Evolutionary conservation across 1,140 invertebrate species (phyloP).

Genomic region (Drosophila bifasciata): DNA sequence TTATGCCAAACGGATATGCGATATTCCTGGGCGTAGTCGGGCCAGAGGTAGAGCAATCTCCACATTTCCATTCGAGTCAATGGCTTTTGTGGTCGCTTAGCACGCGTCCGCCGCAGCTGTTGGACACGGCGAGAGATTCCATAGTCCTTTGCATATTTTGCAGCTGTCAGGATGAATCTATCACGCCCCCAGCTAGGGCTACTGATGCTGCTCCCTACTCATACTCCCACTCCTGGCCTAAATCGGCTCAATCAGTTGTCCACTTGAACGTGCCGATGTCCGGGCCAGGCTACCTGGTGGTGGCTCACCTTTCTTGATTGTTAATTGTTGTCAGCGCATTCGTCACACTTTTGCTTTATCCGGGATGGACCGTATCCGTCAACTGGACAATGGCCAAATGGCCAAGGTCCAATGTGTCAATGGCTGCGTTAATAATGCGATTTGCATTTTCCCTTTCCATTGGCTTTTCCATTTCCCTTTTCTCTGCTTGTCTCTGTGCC

Average conservation of each 20-base stretch:
- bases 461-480: slow-evolving; percentile 11
- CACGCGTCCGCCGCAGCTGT: slow-evolving; percentile 72
- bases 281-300: slow-evolving; percentile 29
- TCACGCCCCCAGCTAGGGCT: slow-evolving; percentile 18
- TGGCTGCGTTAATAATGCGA: slow-evolving; percentile 77
- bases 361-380: slow-evolving; percentile 36
- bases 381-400: slow-evolving; percentile 47
- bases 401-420: slow-evolving; percentile 51
- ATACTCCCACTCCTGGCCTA: too few relatives aligned
- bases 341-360: slow-evolving; percentile 74
- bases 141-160: slow-evolving; percentile 67
- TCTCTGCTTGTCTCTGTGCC: background rate
- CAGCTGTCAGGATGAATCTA: slow-evolving; percentile 60
- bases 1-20: slow-evolving; percentile 80
- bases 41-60: slow-evolving; percentile 55
- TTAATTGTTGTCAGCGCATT: slow-evolving; percentile 78
- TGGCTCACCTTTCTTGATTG: slow-evolving; percentile 43
- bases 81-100: slow-evolving; percentile 77
- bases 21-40: slow-evolving; percentile 63
- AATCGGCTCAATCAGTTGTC: slow-evolving; percentile 63
- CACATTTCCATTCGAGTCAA: slow-evolving; percentile 59
- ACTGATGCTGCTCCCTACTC: slow-evolving; percentile 2
- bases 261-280: slow-evolving; percentile 58
- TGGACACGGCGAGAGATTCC: slow-evolving; percentile 43
- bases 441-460: slow-evolving; percentile 70